Conservation (phyloP, 1,140 invertebrate species). For the Aphelinus certus region DNA sequence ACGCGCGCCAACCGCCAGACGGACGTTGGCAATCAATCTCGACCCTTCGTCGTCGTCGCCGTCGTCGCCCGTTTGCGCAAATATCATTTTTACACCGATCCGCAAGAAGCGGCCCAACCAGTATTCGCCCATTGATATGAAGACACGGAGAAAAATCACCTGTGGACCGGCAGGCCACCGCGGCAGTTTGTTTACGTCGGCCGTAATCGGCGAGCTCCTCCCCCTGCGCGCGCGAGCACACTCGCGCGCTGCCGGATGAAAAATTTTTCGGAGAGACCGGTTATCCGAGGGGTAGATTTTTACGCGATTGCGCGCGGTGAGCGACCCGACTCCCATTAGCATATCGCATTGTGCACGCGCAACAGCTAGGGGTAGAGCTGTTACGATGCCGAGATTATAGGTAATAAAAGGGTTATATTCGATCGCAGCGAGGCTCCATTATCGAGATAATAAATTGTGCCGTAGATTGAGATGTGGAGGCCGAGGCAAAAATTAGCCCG, state of each 20-base stretch:
- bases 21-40: constrained; percentile 14
- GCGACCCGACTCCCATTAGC: constrained; percentile 7
- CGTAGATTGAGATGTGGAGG: constrained; percentile 2
- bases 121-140: neutral
- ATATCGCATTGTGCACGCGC: constrained; percentile 6
- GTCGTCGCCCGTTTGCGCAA: too few relatives aligned
- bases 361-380: neutral
- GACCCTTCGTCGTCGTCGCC: neutral
- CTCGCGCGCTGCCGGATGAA: neutral
- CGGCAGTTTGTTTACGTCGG: constrained; percentile 11
- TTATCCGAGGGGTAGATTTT: constrained; percentile 23
- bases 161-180: constrained; percentile 14
- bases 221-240: neutral
- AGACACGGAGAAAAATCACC: constrained; percentile 26
- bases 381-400: constrained; percentile 9
- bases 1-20: neutral
- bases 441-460: constrained; percentile 18
- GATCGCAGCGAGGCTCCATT: neutral
- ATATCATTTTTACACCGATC: too few relatives aligned
- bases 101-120: neutral
- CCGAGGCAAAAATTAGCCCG: too few relatives aligned
- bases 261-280: constrained; percentile 5
- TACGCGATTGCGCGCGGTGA: neutral
- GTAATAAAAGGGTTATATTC: constrained; percentile 26
- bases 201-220: constrained; percentile 12